Conservation (phyloP, 2,888 invertebrate genomes). For the Drosophila quasianomalipes region DNA sequence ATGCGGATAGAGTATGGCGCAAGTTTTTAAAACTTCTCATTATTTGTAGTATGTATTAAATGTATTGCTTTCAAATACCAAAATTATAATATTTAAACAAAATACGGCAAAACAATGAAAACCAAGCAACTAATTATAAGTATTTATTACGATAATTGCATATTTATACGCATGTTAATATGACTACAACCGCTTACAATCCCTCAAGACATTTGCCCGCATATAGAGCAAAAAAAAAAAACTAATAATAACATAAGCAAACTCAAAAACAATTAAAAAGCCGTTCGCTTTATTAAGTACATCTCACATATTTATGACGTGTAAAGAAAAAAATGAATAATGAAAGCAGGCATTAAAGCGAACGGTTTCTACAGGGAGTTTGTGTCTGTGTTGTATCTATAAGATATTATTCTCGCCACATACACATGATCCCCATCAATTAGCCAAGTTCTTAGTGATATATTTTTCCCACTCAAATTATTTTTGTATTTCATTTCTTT, state of each 20-base stretch:
- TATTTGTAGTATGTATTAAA: constrained; percentile 23
- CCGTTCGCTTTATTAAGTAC: constrained; percentile 10
- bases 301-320: background rate
- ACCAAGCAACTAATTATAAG: constrained; percentile 57
- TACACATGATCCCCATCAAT: constrained; percentile 17
- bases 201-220: constrained; percentile 17
- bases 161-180: constrained; percentile 53
- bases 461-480: constrained; percentile 6
- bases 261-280: constrained; percentile 7
- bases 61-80: constrained; percentile 56
- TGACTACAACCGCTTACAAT: constrained; percentile 40
- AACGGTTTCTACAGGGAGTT: constrained; percentile 15
- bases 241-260: constrained; percentile 6
- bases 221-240: constrained; percentile 26
- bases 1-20: constrained; percentile 29
- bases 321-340: background rate
- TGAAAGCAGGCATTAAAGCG: background rate
- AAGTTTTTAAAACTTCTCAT: constrained; percentile 74
- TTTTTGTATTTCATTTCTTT: constrained; percentile 35
- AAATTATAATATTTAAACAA: constrained; percentile 35
- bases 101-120: constrained; percentile 34
- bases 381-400: constrained; percentile 33
- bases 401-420: constrained; percentile 29
- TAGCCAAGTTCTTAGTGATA: constrained; percentile 26
- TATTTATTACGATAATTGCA: constrained; percentile 64